Conservation (phyloP, 2,797 vertebrate species). For the Clamator glandarius region DNA sequence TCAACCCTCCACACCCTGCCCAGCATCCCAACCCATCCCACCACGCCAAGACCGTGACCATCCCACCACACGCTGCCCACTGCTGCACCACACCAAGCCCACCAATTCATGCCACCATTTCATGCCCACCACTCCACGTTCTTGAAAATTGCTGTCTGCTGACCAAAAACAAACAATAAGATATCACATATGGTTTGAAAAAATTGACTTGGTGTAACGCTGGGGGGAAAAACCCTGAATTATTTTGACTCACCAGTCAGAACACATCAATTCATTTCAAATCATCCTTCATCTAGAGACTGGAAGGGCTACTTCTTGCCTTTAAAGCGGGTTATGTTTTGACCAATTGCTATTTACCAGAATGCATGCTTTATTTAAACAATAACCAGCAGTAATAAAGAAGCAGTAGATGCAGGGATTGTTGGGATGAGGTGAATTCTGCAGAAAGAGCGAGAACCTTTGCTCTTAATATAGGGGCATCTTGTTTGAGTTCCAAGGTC, state of each 20-base stretch:
- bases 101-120: too few species aligned
- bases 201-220: too few species aligned
- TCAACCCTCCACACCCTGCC: too few species aligned
- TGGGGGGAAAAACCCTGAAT: slow-evolving; percentile 76
- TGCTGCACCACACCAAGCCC: too few species aligned
- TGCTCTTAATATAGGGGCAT: neutral
- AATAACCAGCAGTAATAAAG: slow-evolving; percentile 51
- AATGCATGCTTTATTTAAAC: slow-evolving; percentile 68
- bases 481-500: slow-evolving; percentile 31
- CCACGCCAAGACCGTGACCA: too few species aligned
- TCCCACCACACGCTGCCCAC: too few species aligned
- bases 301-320: slow-evolving; percentile 65
- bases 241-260: slow-evolving; percentile 86
- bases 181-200: too few species aligned
- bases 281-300: slow-evolving; percentile 73
- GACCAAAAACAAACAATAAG: too few species aligned
- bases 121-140: too few species aligned
- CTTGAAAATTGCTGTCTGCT: too few species aligned
- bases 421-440: neutral
- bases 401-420: slow-evolving; percentile 13
- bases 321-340: slow-evolving; percentile 58
- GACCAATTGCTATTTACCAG: slow-evolving; percentile 57
- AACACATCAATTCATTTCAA: slow-evolving; percentile 79
- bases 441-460: neutral
- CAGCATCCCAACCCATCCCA: too few species aligned